These are phyloP conservation scores for Ptychodera flava DNA, from an alignment of 35 echinoderm and acorn worm genomes.

Conservation along the genomic window DNA sequence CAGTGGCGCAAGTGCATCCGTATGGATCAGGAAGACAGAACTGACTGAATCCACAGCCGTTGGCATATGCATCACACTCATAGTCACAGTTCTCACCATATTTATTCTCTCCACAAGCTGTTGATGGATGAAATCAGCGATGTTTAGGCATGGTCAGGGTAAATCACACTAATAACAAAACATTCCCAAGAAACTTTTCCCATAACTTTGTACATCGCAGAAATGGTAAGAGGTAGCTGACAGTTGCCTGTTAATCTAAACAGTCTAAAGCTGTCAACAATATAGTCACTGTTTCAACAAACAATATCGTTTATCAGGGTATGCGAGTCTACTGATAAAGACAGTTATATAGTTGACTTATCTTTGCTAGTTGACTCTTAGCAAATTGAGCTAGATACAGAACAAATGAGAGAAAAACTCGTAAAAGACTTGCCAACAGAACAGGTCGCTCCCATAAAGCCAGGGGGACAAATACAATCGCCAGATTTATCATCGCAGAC, in stretches of 20 bases:
- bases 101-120: constrained; percentile 59
- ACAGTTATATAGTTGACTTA: too few species aligned
- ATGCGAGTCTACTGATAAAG: too few species aligned
- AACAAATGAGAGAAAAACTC: too few species aligned
- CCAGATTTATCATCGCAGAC: constrained; percentile 74
- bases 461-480: constrained; percentile 67
- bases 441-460: constrained; percentile 57
- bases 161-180: background rate
- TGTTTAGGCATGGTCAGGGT: background rate
- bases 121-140: constrained; percentile 9
- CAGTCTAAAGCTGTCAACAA: background rate
- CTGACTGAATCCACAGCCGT: constrained; percentile 59
- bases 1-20: constrained; percentile 78
- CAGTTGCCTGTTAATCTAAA: background rate
- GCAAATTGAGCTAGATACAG: too few species aligned
- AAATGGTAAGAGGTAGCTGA: background rate
- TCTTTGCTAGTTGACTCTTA: too few species aligned
- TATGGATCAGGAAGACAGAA: constrained; percentile 81
- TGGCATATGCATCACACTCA: constrained; percentile 53
- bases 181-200: background rate
- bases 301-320: too few species aligned
- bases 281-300: background rate
- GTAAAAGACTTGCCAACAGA: too few species aligned
- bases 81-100: constrained; percentile 70
- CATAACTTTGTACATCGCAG: background rate